Evolutionary conservation across 1,140 invertebrate species (phyloP), one percentile per base, ranked within the genome.

Genomic region (Aphidius gifuensis): DNA sequence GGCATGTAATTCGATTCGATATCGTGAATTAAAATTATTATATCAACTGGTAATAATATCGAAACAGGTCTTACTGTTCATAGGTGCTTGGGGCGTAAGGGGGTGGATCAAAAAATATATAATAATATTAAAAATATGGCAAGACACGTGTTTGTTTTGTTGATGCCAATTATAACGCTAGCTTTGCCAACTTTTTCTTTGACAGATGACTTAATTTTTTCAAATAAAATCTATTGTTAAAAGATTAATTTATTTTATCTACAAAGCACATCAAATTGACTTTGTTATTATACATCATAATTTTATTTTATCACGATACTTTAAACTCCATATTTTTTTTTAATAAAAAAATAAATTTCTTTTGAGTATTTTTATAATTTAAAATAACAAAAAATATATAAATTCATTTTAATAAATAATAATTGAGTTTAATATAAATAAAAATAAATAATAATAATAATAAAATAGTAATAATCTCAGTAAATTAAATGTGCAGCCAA

Each of bases 91-190:
- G 9, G 9, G 9, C 38, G 40, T 4, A 45, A 38, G 64, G 32
- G 44, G 23, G 56, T 47, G 43, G 48, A 55, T 58, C 23, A 38
- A 32, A 32, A 32, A 32, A 32, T 32, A 32, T 32, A 32, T 32
- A 32, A 32, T 32, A 32, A 32, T 32, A 32, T 32, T 32, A 32
- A 32, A 32, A 16, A 16, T 48, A 51, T 49, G 38, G 48, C 50
- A 48, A 39, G 75, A 40, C 77, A 80, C 76, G 76, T 78, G 76
- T 45, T 62, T 48, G 39, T 46, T 65, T 64, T 68, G 62, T 72
- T 68, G 64, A 48, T 65, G 67, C 68, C 75, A 78, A 80, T 79
- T 79, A 78, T 77, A 72, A 75, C 77, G 71, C 71, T 70, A 75
- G 78, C 79, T 80, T 80, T 78, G 74, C 75, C 75, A 74, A 71